A percentile compares a stretch with the other conserved stretches of the same genome.
Evolutionary conservation across 2,113 vertebrate species (phyloP).

Genomic region (Grammatotria lemairii): DNA sequence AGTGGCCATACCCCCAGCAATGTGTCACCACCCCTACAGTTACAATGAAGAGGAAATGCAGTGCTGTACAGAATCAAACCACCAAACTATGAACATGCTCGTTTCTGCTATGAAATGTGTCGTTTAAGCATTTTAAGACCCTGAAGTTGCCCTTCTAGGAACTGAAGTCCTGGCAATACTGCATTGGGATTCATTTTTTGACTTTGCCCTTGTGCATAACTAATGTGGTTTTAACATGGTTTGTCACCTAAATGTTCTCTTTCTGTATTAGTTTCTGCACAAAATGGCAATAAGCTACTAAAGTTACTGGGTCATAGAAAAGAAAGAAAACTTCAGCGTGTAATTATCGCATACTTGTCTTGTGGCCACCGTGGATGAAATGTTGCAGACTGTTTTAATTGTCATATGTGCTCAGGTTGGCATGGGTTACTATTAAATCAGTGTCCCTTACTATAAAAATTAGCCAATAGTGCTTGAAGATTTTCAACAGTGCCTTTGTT

Average conservation of each 20-base stretch:
- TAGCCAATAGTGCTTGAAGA: not conserved
- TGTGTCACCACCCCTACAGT: not conserved
- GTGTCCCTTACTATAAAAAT: not conserved
- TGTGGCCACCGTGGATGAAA: not conserved
- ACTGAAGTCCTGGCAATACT: not conserved
- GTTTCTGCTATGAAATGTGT: not conserved
- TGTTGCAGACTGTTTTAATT: not conserved
- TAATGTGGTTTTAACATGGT: not conserved
- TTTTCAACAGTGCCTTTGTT: not conserved
- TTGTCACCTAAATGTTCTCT: not conserved
- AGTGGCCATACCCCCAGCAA: not conserved
- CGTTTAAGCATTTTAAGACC: not conserved
- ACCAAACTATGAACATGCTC: not conserved
- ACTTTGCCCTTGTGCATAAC: not conserved
- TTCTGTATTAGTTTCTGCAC: not conserved
- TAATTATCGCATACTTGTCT: not conserved
- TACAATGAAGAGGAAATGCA: not conserved
- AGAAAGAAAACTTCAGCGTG: not conserved
- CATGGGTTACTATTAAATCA: not conserved
- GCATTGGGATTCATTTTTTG: not conserved
- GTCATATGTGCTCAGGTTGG: not conserved
- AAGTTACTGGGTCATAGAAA: not conserved
- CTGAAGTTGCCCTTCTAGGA: not conserved
- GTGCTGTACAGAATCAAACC: not conserved
- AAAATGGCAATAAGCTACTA: not conserved